phyloP scores from a whole-genome alignment of 1,140 invertebrate species.

The Telenomus remus region DNA sequence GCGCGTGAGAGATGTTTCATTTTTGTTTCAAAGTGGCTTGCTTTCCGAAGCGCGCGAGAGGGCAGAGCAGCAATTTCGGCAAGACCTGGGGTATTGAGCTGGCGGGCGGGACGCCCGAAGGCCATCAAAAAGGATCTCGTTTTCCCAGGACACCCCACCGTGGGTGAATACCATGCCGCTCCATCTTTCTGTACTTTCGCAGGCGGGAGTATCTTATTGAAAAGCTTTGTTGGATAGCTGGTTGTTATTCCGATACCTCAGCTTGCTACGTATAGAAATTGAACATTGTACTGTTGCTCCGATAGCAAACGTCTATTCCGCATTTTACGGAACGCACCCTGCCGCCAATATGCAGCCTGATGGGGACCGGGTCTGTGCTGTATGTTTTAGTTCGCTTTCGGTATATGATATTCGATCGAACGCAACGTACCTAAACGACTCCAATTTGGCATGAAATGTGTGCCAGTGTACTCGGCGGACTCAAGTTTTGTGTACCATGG shows the following conservation, averaged over 20 bases:
- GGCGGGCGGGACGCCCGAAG: not conserved
- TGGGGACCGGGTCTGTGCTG: slow-evolving; percentile 11
- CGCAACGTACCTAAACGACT: slow-evolving; percentile 22
- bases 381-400: slow-evolving; percentile 42
- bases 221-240: slow-evolving; percentile 51
- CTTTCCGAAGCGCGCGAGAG: slow-evolving; percentile 8
- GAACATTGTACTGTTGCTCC: slow-evolving; percentile 49
- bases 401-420: slow-evolving; percentile 32
- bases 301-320: slow-evolving; percentile 52
- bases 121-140: slow-evolving; percentile 51
- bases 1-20: slow-evolving; percentile 32
- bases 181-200: slow-evolving; percentile 31
- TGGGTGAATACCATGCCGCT: slow-evolving; percentile 30
- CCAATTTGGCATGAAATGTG: slow-evolving; percentile 41
- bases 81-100: slow-evolving; percentile 12
- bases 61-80: slow-evolving; percentile 24
- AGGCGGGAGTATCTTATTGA: slow-evolving; percentile 46
- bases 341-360: slow-evolving; percentile 38
- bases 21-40: slow-evolving; percentile 31
- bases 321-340: slow-evolving; percentile 49
- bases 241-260: slow-evolving; percentile 56
- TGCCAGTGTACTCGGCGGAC: slow-evolving; percentile 10
- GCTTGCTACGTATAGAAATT: slow-evolving; percentile 44
- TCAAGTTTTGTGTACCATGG: not conserved
- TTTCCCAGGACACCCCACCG: slow-evolving; percentile 35